Evolutionary conservation across 2,113 vertebrate genomes (phyloP).

Genomic region (Falcunculus frontatus): DNA sequence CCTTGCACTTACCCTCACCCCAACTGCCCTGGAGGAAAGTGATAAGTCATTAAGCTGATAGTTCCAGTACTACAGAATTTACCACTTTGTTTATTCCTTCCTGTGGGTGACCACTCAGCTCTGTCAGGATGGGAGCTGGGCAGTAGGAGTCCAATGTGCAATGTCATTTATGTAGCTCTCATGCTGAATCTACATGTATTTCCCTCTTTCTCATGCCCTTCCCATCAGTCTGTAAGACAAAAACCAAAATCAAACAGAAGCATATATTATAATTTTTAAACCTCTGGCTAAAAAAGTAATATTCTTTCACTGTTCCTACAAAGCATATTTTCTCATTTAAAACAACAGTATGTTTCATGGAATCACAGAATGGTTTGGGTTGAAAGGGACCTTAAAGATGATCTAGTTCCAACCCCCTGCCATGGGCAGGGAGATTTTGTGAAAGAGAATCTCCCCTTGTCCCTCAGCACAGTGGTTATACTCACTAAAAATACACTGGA

Average conservation of each 20-base stretch:
- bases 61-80: background rate
- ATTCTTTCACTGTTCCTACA: background rate
- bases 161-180: background rate
- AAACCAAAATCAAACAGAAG: background rate
- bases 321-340: background rate
- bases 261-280: background rate
- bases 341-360: background rate
- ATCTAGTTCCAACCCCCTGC: background rate
- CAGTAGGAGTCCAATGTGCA: background rate
- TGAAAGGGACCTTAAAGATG: background rate
- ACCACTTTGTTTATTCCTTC: background rate
- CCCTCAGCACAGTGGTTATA: background rate
- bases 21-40: background rate
- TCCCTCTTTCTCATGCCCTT: background rate
- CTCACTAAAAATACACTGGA: background rate
- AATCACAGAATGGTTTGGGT: background rate
- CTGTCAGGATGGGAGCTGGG: background rate
- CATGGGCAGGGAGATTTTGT: background rate
- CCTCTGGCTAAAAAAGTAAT: background rate
- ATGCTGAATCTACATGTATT: background rate
- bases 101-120: background rate
- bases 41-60: background rate
- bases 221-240: background rate
- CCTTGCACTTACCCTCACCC: background rate
- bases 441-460: background rate